phyloP scores from a whole-genome alignment of 2,113 vertebrate genomes.

The Uria lomvia region DNA sequence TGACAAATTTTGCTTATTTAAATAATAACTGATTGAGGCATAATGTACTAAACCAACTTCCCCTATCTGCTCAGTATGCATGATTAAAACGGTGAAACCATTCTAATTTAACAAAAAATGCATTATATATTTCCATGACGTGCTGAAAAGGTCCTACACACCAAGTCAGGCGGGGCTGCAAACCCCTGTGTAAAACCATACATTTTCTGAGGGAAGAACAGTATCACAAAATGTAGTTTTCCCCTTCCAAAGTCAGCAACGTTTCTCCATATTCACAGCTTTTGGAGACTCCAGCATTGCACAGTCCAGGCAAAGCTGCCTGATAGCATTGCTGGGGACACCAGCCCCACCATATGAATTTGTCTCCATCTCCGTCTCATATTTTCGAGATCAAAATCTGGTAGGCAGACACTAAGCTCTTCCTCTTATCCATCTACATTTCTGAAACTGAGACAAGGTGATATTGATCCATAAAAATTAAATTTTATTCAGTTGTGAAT shows the following conservation, averaged over 20 bases:
- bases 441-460: conserved; percentile 54
- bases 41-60: background rate
- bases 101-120: background rate
- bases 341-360: background rate
- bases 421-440: background rate
- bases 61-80: background rate
- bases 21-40: background rate
- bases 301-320: background rate
- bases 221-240: background rate
- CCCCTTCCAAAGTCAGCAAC: background rate
- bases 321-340: background rate
- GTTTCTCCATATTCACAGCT: background rate
- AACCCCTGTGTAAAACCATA: background rate
- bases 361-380: background rate
- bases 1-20: background rate
- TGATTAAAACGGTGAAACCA: background rate
- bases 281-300: background rate
- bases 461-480: conserved; percentile 41
- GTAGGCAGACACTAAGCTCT: background rate
- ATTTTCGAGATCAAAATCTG: background rate
- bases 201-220: background rate
- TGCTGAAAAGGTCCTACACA: background rate
- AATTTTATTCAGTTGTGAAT: conserved; percentile 27
- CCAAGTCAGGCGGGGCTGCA: background rate
- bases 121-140: background rate